Evolutionary conservation across 2,888 invertebrate genomes (phyloP).

Genomic region (Drosophila recens): DNA sequence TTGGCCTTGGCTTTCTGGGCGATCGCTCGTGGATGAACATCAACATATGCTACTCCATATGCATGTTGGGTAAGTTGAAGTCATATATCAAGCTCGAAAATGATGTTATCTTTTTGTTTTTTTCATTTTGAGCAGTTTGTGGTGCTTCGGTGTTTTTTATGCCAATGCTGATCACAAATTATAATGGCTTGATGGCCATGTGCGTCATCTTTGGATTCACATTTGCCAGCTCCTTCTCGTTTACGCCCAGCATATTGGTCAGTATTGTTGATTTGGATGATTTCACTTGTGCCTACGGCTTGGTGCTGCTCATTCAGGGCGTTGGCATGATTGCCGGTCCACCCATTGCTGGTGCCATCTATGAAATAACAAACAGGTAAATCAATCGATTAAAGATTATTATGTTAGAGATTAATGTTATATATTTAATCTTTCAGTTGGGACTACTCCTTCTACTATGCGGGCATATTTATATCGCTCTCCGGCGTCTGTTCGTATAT

Average conservation of each 20-base stretch:
- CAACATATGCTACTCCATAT: conserved; percentile 92
- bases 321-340: conserved; percentile 97
- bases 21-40: conserved; percentile 94
- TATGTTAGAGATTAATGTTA: background rate
- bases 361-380: conserved; percentile 82
- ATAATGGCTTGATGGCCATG: conserved; percentile 77
- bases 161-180: conserved; percentile 81
- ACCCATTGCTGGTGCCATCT: conserved; percentile 92
- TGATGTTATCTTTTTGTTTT: background rate
- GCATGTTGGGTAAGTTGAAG: conserved; percentile 87
- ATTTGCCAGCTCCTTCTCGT: conserved; percentile 96
- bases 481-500: conserved; percentile 87
- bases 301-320: conserved; percentile 95
- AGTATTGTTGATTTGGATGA: conserved; percentile 95
- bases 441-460: conserved; percentile 92
- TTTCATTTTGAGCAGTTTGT: conserved; percentile 74
- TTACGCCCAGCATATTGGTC: conserved; percentile 95
- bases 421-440: conserved; percentile 85
- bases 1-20: conserved; percentile 94
- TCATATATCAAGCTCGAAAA: background rate
- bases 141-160: conserved; percentile 84
- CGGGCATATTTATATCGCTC: conserved; percentile 92
- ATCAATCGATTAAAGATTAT: background rate
- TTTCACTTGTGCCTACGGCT: conserved; percentile 96
- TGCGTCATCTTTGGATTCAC: conserved; percentile 93